phyloP scores from a whole-genome alignment of 2,797 vertebrate genomes.

The Arrhamphus sclerolepis region DNA sequence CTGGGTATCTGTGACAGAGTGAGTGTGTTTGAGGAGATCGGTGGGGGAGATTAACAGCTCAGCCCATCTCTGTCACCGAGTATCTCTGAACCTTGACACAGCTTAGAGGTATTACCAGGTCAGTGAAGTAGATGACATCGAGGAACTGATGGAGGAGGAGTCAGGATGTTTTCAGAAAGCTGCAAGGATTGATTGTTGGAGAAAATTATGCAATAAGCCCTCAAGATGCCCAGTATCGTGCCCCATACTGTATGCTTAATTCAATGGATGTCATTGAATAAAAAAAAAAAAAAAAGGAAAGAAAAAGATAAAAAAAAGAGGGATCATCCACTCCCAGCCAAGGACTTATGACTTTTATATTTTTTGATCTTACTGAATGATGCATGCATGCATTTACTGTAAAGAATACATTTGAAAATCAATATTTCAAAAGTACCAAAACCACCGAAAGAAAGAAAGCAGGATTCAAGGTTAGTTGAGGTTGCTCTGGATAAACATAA shows the following conservation, averaged over 20 bases:
- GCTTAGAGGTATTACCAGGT: conserved; percentile 73
- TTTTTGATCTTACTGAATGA: conserved; percentile 41
- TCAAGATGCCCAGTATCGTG: conserved; percentile 1
- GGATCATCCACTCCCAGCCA: conserved; percentile 1
- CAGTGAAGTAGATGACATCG: conserved; percentile 63
- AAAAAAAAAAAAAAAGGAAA: conserved; percentile 24
- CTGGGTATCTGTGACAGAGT: conserved; percentile 74
- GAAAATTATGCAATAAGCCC: conserved; percentile 41
- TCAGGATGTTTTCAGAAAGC: conserved; percentile 38
- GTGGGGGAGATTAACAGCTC: conserved; percentile 77
- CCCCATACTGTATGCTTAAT: background rate
- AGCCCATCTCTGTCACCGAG: conserved; percentile 74
- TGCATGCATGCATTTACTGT: conserved; percentile 36
- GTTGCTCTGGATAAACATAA: conserved; percentile 19
- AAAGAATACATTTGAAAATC: conserved; percentile 55
- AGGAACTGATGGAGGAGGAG: conserved; percentile 20
- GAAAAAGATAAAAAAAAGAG: conserved; percentile 17
- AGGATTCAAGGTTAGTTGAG: conserved; percentile 42
- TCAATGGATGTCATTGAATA: conserved; percentile 17
- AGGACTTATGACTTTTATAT: conserved; percentile 24
- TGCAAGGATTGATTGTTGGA: conserved; percentile 23
- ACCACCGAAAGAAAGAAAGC: conserved; percentile 38
- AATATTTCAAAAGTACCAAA: conserved; percentile 54
- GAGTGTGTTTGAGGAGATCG: conserved; percentile 75
- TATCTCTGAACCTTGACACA: conserved; percentile 71